Conservation (phyloP, 2,888 invertebrate species). For the Meteorus colon region DNA sequence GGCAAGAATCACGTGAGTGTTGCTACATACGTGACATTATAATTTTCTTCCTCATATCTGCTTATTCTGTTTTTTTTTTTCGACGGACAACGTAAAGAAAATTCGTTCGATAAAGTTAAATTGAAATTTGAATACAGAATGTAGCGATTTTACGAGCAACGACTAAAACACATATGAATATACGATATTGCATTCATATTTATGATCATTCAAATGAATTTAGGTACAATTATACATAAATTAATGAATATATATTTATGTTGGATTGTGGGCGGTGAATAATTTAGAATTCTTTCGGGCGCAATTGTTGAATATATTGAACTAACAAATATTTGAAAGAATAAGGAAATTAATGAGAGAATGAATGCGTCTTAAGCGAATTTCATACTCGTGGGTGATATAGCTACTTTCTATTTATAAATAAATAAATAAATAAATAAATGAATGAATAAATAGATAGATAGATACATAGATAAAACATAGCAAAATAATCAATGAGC, state of each 20-base stretch:
- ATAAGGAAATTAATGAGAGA: not conserved
- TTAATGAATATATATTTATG: not conserved
- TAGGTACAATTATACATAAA: not conserved
- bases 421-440: not conserved
- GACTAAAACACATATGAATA: conserved; percentile 22
- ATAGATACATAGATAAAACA: conserved; percentile 3
- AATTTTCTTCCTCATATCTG: not conserved
- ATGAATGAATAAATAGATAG: not conserved
- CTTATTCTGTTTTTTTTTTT: not conserved
- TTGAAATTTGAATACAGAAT: conserved; percentile 12
- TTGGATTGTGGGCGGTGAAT: not conserved
- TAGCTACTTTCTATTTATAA: conserved; percentile 18
- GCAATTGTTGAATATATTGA: too few relatives aligned
- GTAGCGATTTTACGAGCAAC: conserved; percentile 33
- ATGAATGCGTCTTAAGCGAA: not conserved
- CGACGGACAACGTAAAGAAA: not conserved
- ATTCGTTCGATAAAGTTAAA: conserved; percentile 1
- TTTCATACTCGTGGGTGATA: conserved; percentile 38
- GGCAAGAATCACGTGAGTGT: conserved; percentile 6
- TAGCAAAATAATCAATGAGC: conserved; percentile 24
- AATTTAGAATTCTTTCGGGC: too few relatives aligned
- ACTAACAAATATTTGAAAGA: not conserved
- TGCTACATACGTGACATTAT: conserved; percentile 14
- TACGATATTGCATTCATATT: not conserved
- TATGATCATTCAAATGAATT: conserved; percentile 2